A percentile compares a stretch with the other conserved stretches of the same genome.
These are phyloP conservation scores for Sminthopsis crassicaudata DNA, from an alignment of 2,113 vertebrate genomes.

Conservation along the genomic window DNA sequence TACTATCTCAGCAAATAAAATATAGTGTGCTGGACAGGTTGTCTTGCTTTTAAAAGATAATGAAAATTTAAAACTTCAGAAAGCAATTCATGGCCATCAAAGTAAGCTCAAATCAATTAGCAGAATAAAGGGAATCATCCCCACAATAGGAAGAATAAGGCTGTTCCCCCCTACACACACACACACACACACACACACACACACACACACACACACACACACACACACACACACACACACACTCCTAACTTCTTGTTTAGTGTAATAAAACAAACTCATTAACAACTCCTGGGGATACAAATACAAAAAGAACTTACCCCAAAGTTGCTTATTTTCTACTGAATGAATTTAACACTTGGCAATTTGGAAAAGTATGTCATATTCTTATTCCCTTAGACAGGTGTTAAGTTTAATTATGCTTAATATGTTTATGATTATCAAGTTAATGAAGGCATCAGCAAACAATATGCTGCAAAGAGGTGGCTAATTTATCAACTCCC, in stretches of 20 bases:
- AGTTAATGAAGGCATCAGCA: neutral
- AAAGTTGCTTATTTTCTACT: neutral
- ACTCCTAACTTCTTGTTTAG: neutral
- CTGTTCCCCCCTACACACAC: neutral
- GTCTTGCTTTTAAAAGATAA: neutral
- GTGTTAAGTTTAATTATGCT: neutral
- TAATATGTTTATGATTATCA: neutral
- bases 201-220: no score
- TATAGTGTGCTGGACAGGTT: neutral
- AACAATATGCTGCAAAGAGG: neutral
- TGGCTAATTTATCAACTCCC: neutral
- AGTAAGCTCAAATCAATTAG: neutral
- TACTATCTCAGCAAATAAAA: neutral
- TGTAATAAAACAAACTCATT: neutral
- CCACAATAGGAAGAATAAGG: constrained; percentile 5
- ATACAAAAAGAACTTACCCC: neutral
- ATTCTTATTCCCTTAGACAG: neutral
- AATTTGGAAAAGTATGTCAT: neutral
- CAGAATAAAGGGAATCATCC: neutral
- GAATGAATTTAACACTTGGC: neutral
- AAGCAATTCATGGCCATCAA: neutral
- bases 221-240: no score
- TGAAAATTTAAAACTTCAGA: neutral
- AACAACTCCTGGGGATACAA: neutral
- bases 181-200: no score